phyloP scores from a whole-genome alignment of 2,113 vertebrate genomes.

The Rhombomys opimus region DNA sequence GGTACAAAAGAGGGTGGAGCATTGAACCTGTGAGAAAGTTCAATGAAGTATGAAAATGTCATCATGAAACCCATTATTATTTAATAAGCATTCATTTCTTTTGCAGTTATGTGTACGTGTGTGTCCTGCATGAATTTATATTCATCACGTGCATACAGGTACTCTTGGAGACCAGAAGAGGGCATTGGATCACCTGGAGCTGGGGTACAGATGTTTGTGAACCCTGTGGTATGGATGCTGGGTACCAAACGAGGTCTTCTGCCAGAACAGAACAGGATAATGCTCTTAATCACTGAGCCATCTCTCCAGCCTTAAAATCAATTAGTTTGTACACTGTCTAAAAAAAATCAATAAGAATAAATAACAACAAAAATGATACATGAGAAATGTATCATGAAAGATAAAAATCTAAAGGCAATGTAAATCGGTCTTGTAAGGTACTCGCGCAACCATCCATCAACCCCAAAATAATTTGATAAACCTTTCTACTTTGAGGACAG shows the following conservation, averaged over 20 bases:
- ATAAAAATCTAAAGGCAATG: conserved; percentile 48
- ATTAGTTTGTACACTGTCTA: background rate
- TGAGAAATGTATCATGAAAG: conserved; percentile 69
- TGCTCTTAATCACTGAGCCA: background rate
- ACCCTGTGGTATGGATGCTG: no score
- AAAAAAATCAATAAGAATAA: background rate
- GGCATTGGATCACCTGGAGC: background rate
- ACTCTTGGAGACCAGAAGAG: background rate
- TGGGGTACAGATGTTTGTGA: background rate
- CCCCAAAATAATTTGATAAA: conserved; percentile 44
- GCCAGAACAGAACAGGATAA: background rate
- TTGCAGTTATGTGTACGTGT: background rate
- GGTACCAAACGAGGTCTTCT: background rate
- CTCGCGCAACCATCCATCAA: conserved; percentile 49
- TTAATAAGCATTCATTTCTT: background rate
- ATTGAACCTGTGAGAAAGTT: no score
- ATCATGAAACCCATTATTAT: background rate
- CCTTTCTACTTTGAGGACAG: conserved; percentile 37
- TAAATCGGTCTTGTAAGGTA: conserved; percentile 33
- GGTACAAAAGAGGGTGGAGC: background rate
- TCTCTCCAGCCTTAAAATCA: background rate
- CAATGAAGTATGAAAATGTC: background rate
- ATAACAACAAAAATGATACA: background rate
- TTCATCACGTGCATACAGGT: background rate
- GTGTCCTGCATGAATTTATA: background rate